phyloP scores from a whole-genome alignment of 2,113 vertebrate genomes.

The Nanger granti region DNA sequence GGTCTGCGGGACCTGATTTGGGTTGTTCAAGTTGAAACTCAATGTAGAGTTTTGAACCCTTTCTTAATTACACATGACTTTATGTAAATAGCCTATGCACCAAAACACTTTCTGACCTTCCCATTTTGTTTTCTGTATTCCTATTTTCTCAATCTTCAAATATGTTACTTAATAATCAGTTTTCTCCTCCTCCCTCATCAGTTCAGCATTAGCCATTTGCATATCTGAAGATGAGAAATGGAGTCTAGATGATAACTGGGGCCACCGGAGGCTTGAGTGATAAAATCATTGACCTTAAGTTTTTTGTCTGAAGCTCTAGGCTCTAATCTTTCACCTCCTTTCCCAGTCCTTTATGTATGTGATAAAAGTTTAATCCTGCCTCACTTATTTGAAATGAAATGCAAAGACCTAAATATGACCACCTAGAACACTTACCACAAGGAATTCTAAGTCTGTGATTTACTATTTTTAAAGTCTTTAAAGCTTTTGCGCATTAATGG shows the following conservation, averaged over 20 bases:
- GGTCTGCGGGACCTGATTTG: neutral
- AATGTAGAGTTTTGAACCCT: neutral
- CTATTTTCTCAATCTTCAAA: neutral
- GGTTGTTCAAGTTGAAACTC: neutral
- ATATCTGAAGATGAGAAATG: neutral
- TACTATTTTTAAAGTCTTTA: neutral
- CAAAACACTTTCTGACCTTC: neutral
- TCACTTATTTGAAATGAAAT: constrained; percentile 12
- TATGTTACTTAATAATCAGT: neutral
- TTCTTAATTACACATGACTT: neutral
- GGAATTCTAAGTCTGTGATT: neutral
- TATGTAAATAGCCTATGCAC: neutral
- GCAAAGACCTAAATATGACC: neutral
- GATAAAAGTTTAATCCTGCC: neutral
- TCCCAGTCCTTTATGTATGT: neutral
- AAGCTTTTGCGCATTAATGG: neutral
- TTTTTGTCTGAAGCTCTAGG: neutral
- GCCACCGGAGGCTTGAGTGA: neutral
- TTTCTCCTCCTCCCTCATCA: neutral
- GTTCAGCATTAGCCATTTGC: neutral
- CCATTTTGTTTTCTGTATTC: neutral
- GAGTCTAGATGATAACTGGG: neutral
- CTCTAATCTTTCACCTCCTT: neutral
- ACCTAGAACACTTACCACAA: neutral
- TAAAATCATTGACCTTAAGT: neutral